Percentiles rank a stretch among this genome's conserved stretches.
Evolutionary conservation across 2,888 invertebrate genomes (phyloP).

Genomic region (Ichneumon xanthorius): DNA sequence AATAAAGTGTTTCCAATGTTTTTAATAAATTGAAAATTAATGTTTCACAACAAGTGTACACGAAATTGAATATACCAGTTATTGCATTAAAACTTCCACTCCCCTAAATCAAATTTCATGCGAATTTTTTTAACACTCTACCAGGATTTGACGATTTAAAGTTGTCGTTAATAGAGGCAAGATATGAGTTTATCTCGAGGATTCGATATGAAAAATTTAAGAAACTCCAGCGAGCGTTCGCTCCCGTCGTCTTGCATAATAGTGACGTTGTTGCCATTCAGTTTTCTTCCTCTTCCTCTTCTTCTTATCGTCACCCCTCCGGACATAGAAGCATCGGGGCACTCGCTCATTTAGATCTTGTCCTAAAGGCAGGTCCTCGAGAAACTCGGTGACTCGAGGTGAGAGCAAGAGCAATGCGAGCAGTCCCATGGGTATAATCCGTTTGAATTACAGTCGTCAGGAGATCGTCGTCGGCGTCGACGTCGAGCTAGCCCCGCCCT

Average conservation of each 20-base stretch:
- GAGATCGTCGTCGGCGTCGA: conserved; percentile 34
- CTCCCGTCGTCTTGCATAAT: background rate
- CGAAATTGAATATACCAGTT: no score
- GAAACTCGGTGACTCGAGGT: conserved; percentile 8
- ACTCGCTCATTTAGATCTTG: conserved; percentile 79
- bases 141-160: background rate
- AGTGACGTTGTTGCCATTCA: background rate
- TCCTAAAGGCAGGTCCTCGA: conserved; percentile 70
- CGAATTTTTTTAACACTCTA: background rate
- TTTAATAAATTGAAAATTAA: no score
- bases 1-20: no score
- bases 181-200: background rate
- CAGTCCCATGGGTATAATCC: conserved; percentile 79
- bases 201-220: background rate
- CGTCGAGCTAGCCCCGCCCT: conserved; percentile 58
- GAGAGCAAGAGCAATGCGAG: conserved; percentile 16
- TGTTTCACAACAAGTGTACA: no score
- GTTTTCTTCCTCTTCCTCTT: background rate
- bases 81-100: no score
- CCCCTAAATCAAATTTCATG: no score
- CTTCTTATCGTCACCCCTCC: conserved; percentile 31
- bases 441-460: conserved; percentile 80
- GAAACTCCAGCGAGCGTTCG: background rate
- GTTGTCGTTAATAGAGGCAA: background rate
- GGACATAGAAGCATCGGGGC: conserved; percentile 55